Evolutionary conservation across 2,113 vertebrate genomes (phyloP).

Genomic region (Eclectus roratus): DNA sequence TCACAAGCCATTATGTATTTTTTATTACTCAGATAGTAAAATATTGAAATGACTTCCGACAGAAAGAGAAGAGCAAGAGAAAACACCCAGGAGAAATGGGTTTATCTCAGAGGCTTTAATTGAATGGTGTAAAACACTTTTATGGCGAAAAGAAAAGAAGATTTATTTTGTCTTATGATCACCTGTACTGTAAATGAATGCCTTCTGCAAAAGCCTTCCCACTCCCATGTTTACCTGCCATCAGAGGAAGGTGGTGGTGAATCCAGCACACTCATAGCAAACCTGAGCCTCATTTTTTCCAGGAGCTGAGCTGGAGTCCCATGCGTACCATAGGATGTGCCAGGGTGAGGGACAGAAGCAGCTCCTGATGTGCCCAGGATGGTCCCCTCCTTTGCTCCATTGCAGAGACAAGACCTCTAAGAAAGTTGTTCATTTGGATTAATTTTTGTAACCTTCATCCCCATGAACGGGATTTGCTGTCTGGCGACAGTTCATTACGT

Average conservation of each 20-base stretch:
- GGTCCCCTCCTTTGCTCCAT: neutral
- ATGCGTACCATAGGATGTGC: accelerated
- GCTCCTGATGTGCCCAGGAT: neutral
- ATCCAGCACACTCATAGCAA: neutral
- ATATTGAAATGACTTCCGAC: slow-evolving; percentile 61
- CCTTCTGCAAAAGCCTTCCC: neutral
- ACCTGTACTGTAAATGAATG: neutral
- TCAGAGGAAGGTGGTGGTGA: neutral
- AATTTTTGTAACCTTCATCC: neutral
- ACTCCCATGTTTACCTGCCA: neutral
- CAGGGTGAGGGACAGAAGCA: neutral
- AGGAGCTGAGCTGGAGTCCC: neutral
- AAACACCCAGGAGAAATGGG: slow-evolving; percentile 48
- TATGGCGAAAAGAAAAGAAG: slow-evolving; percentile 11
- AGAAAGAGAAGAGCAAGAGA: slow-evolving; percentile 9
- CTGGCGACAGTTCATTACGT: accelerated
- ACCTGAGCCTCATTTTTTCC: neutral
- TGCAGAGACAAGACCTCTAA: neutral
- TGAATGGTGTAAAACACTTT: slow-evolving; percentile 29
- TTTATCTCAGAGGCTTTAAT: slow-evolving; percentile 29
- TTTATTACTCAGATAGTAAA: slow-evolving; percentile 62
- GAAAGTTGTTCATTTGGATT: accelerated
- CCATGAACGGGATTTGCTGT: neutral
- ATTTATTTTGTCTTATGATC: slow-evolving; percentile 20
- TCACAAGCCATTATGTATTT: slow-evolving; percentile 36